Base-by-base conservation (phyloP, 2,797 vertebrate genomes). In the Muraenolepis orangiensis region DNA sequence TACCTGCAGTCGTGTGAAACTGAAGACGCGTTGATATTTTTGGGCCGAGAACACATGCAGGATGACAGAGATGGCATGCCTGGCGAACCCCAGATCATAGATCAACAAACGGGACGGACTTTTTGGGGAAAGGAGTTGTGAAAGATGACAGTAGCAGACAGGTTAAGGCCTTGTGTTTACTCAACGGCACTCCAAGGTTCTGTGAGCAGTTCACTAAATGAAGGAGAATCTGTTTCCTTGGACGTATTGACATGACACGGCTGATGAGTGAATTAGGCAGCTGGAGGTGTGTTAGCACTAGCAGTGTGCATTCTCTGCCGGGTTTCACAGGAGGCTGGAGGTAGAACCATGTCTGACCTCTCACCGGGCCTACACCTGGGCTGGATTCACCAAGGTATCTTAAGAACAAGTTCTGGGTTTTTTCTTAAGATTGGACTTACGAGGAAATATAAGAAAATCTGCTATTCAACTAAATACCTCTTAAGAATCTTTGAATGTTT, bases 1-100 rank as follows among this genome's bases (percentile, higher is more conserved):
- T 84, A 83, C 66, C 74, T 89, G 84, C n/a, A n/a, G n/a, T 82
- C 89, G 84, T 80, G 80, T 84, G 78, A 82, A 87, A 78, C 70
- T 76, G 74, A 66, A 76, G 83, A 84, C 77, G 42, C 70, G 77
- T 79, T 85, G 84, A 85, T 86, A 78, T 80, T 85, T 85, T 74
- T 67, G 74, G 32, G 76, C 81, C 81, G 79, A 86, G 85, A 82
- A 81, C 87, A 81, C 86, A 77, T 26, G 78, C 42, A 72, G 78
- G 84, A 75, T 85, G 80, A 75, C 83, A 72, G 69, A 51, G 76
- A 81, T 80, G 78, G 81, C 86, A 87, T 76, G 83, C 69, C 26
- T 70, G 82, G 82, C 74, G 71, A 85, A 84, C 73, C 79, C n/a
- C n/a, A n/a, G 80, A 10, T n/a, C 57, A 76, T 80, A 81, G 72